A percentile compares a stretch with the other conserved stretches of the same genome.
phyloP scores from a whole-genome alignment of 1,140 invertebrate genomes.

The Drosophila lacertosa region DNA sequence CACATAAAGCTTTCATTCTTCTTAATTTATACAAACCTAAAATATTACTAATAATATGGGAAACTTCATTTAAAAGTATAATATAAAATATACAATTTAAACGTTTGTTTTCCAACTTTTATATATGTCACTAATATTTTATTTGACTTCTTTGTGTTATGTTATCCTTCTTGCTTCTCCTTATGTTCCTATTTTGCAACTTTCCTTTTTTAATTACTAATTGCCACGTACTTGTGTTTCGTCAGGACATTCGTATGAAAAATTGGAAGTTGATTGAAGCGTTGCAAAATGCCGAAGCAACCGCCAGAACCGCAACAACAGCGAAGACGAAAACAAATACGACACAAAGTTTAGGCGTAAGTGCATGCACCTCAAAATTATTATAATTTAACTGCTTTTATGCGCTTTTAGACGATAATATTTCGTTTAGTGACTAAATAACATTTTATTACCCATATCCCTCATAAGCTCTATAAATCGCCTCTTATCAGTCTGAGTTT shows the following conservation, averaged over 20 bases:
- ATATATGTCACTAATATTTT: not conserved
- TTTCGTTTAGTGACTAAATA: not conserved
- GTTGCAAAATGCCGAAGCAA: constrained; percentile 89
- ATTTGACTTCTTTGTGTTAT: not conserved
- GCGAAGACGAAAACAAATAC: constrained; percentile 83
- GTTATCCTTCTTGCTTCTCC: not conserved
- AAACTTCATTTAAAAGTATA: too few relatives aligned
- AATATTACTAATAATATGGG: too few relatives aligned
- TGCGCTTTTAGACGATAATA: not conserved
- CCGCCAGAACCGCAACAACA: constrained; percentile 78
- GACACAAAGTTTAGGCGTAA: constrained; percentile 85
- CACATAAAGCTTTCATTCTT: too few relatives aligned
- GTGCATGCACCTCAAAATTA: constrained; percentile 69
- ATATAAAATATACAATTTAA: not conserved
- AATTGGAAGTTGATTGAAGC: constrained; percentile 95
- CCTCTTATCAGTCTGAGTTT: too few relatives aligned
- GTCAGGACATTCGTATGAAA: constrained; percentile 91
- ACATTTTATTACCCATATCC: too few relatives aligned
- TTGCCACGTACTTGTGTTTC: constrained; percentile 68
- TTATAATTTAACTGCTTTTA: constrained; percentile 1
- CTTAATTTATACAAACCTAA: too few relatives aligned
- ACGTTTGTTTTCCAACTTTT: not conserved
- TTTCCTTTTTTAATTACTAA: constrained; percentile 49
- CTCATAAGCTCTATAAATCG: too few relatives aligned
- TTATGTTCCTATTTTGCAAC: not conserved